Evolutionary conservation across 2,888 invertebrate genomes (phyloP).

Genomic region (Incurvaria masculella): DNA sequence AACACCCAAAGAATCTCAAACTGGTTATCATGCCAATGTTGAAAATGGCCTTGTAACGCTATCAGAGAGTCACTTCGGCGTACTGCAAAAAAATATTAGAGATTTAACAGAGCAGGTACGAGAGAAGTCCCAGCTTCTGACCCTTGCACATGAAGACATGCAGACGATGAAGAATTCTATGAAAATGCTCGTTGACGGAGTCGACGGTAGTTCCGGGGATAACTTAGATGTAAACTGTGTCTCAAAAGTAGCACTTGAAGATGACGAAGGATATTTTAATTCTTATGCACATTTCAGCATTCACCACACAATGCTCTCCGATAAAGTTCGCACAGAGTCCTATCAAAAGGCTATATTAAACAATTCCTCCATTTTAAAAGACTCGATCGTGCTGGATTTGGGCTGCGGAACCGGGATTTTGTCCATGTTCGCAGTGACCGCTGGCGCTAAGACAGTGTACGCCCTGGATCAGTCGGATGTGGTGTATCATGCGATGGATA

Average conservation of each 20-base stretch:
- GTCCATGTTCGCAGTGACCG: conserved; percentile 96
- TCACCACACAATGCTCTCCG: conserved; percentile 93
- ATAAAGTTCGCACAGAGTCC: conserved; percentile 80
- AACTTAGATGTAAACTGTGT: conserved; percentile 32
- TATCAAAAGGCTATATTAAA: conserved; percentile 81
- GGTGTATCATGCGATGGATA: conserved; percentile 93
- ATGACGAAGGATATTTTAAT: conserved; percentile 76
- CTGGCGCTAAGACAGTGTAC: conserved; percentile 86
- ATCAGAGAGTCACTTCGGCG: conserved; percentile 58
- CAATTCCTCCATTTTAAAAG: conserved; percentile 66
- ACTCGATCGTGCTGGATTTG: conserved; percentile 87
- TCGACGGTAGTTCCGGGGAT: conserved; percentile 16
- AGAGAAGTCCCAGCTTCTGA: conserved; percentile 56
- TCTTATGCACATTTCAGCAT: conserved; percentile 90
- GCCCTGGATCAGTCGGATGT: conserved; percentile 97
- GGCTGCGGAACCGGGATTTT: conserved; percentile 98
- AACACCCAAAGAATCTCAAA: conserved; percentile 33
- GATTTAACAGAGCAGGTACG: conserved; percentile 54
- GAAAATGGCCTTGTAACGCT: conserved; percentile 61
- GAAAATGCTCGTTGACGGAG: conserved; percentile 49
- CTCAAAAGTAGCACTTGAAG: conserved; percentile 52
- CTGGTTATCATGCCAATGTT: conserved; percentile 56
- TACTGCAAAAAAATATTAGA: conserved; percentile 59
- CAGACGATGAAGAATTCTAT: conserved; percentile 59
- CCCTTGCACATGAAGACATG: conserved; percentile 60